Evolutionary conservation across 2,113 vertebrate species (phyloP).

Genomic region (Eulacestoma nigropectus): DNA sequence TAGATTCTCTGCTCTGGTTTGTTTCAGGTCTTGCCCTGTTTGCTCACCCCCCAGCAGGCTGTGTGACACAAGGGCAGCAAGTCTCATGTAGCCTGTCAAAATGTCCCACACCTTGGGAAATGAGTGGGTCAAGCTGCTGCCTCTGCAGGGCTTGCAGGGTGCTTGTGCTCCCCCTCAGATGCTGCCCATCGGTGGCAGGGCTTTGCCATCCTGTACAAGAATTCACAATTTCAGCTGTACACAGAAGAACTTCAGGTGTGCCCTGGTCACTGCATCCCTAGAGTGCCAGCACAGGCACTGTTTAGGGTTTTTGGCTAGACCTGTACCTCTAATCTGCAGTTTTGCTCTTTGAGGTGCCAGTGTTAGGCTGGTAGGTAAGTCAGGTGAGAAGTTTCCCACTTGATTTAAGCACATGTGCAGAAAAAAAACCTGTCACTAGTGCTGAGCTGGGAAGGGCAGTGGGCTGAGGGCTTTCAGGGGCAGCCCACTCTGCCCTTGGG

Average conservation of each 20-base stretch:
- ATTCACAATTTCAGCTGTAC: neutral
- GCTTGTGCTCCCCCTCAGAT: neutral
- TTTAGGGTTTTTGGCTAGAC: neutral
- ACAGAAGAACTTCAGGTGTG: neutral
- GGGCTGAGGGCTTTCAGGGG: neutral
- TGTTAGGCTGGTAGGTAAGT: neutral
- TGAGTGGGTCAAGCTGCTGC: neutral
- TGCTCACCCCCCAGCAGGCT: neutral
- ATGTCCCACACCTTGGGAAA: neutral
- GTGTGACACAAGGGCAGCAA: neutral
- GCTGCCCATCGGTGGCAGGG: neutral
- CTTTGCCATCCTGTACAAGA: neutral
- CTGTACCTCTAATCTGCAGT: neutral
- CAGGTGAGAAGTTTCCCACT: neutral
- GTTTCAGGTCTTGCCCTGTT: neutral
- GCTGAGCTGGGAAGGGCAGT: neutral
- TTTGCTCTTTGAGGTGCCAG: neutral
- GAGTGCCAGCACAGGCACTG: neutral
- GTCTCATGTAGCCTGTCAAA: neutral
- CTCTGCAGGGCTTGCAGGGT: neutral
- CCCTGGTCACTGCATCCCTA: neutral
- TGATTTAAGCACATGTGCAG: neutral
- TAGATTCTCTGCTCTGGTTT: neutral
- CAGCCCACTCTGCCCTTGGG: neutral
- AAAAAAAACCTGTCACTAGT: neutral